Evolutionary conservation across 2,797 vertebrate genomes (phyloP), one percentile per base, ranked within the genome.

Genomic region (Thunnus albacares): DNA sequence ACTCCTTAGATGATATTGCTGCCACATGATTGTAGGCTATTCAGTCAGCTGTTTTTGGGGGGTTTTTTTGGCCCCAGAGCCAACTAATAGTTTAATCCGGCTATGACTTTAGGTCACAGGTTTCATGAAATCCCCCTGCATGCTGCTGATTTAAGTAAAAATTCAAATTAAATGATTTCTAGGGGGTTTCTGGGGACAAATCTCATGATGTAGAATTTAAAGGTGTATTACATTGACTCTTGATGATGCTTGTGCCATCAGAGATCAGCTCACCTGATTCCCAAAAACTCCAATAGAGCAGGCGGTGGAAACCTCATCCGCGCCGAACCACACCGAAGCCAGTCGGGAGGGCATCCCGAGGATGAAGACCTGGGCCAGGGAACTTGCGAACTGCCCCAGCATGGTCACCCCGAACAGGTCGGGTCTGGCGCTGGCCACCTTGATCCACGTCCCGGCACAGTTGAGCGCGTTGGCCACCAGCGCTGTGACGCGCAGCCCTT

Each of bases 281-380:
- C 98, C 98, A 87, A 99, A 95, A 74, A 99, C 98, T 0, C 97
- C 98, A 52, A 98, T 96, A 73, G 98, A 96, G 82, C 98, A 99
- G 72, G 98, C 98, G 1, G 98, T 98, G 87, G 98, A 99, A 18
- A 99, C 98, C 87, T 99, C 98, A 58, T 95, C 92, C 8, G 96
- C 95, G 3, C 98, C 97, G 76, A 99, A 99, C 98, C 98, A 99
- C 51, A 98, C 96, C 0, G 97, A 97, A 1, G 98, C 98, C 67
- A 99, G 87, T 30, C 80, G 95, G 0, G 98, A 97, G 12, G 98
- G 98, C 91, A 99, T 93, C 57, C 98, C 98, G 53, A 99, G 94
- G 90, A 99, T 98, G 89, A 99, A 98, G 58, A 99, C 96, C 92
- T 99, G 98, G 0, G 97, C 94, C 0, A 97, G 69, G 0, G 98